A percentile compares a stretch with the other conserved stretches of the same genome.
Conservation (phyloP, 2,113 vertebrate species). For the Acanthisitta chloris region DNA sequence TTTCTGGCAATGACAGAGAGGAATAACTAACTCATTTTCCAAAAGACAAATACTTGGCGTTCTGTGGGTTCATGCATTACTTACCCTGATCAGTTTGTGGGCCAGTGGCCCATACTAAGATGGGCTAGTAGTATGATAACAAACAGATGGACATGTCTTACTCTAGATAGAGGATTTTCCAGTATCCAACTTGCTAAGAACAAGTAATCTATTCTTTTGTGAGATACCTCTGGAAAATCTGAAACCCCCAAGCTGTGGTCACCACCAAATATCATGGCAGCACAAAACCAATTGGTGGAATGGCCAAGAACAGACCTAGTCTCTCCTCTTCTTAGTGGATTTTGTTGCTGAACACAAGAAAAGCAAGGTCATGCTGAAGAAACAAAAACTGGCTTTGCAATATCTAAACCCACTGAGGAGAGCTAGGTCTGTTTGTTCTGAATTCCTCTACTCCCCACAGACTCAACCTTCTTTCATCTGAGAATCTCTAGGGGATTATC, state of each 20-base stretch:
- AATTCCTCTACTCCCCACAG: neutral
- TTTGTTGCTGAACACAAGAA: neutral
- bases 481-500: neutral
- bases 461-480: neutral
- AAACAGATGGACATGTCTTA: neutral
- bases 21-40: neutral
- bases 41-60: neutral
- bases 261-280: neutral
- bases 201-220: neutral
- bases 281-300: neutral
- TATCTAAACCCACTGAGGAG: neutral
- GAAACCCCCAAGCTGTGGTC: accelerated
- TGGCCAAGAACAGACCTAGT: neutral
- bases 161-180: neutral
- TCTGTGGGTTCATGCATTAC: neutral
- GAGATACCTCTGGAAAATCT: neutral
- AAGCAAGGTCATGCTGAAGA: neutral
- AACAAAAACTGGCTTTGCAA: neutral
- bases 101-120: neutral
- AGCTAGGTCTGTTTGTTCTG: neutral
- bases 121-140: neutral
- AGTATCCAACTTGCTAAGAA: neutral
- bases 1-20: neutral
- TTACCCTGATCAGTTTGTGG: neutral
- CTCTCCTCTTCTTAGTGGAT: neutral